Percentiles rank a stretch among this genome's conserved stretches.
Evolutionary conservation across 2,113 vertebrate genomes (phyloP).

Genomic region (Pavo muticus): DNA sequence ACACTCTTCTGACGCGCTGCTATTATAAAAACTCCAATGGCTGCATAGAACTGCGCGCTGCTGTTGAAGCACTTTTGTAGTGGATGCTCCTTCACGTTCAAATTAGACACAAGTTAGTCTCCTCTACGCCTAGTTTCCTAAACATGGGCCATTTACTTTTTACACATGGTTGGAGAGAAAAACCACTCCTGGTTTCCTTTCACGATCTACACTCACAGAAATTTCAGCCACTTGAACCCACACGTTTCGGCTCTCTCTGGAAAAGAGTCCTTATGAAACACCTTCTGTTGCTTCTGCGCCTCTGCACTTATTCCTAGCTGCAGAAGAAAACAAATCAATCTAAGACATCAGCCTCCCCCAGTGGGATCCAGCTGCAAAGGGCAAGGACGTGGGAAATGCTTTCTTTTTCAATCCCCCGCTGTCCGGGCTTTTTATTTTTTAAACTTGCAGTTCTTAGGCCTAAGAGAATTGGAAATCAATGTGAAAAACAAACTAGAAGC

Average conservation of each 20-base stretch:
- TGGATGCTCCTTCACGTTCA: constrained; percentile 38
- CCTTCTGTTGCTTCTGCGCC: neutral
- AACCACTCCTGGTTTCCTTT: neutral
- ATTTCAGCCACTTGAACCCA: neutral
- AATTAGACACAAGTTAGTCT: neutral
- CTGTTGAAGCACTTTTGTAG: constrained; percentile 34
- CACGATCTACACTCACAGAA: neutral
- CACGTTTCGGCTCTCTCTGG: neutral
- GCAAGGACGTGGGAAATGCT: neutral
- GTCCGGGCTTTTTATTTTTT: neutral
- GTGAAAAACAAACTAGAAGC: neutral
- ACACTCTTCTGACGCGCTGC: constrained; percentile 6
- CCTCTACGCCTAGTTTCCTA: neutral
- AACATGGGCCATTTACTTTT: neutral
- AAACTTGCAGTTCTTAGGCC: neutral
- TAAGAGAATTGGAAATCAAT: neutral
- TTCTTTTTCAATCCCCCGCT: neutral
- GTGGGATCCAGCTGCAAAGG: neutral
- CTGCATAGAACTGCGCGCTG: neutral
- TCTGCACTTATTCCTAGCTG: neutral
- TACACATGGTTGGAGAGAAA: neutral
- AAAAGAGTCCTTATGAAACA: neutral
- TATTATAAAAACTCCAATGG: neutral
- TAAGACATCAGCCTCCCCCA: neutral
- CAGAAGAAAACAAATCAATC: constrained; percentile 14